Evolutionary conservation across 1,140 invertebrate genomes (phyloP), one percentile per base, ranked within the genome.

Genomic region (Bombus picipes): DNA sequence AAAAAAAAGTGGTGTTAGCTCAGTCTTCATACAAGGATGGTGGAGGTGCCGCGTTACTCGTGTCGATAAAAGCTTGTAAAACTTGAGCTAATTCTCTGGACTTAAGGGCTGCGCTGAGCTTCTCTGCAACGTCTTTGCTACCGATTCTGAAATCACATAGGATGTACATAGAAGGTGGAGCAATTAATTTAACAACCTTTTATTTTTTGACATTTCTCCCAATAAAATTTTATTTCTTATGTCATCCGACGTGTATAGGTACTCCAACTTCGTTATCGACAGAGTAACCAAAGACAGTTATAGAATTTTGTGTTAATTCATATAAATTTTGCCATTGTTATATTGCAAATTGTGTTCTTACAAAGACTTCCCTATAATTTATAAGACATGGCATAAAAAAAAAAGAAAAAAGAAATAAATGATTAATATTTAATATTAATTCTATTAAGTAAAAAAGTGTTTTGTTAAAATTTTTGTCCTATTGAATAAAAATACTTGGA

Each of bases 101-200:
- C 79, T 94, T 88, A 0, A 95, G 87, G 0, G 92, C 94, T 66
- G 89, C 79, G 8, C 90, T 87, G 6, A 95, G 86, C 70, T 91
- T 93, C 18, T 92, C 90, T 12, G 84, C 68, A n/a, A 94, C 94
- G 10, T 88, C 89, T 57, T 89, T 92, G 83, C 90, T 92, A 18
- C 89, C 92, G 9, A 95, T 93, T 76, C 94, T 95, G 62, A 79
- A 77, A n/a, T 78, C 25, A 53, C 12, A 22, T 71, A 71, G 0
- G 4, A 12, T 62, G 76, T 53, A 81, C 15, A 62, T 82, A 74
- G 0, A 41, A 72, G 41, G 18, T 47, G 32, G 6, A 34, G 32
- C 53, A 47, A 79, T 83, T 72, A 22, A 43, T 53, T 59, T 34
- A 70, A 79, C 32, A 18, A 28, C 47, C 47, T 53, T 47, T 59